Percentiles rank a stretch among this genome's conserved stretches.
These are phyloP conservation scores for Poecile atricapillus DNA, from an alignment of 2,113 vertebrate species.

Conservation along the genomic window DNA sequence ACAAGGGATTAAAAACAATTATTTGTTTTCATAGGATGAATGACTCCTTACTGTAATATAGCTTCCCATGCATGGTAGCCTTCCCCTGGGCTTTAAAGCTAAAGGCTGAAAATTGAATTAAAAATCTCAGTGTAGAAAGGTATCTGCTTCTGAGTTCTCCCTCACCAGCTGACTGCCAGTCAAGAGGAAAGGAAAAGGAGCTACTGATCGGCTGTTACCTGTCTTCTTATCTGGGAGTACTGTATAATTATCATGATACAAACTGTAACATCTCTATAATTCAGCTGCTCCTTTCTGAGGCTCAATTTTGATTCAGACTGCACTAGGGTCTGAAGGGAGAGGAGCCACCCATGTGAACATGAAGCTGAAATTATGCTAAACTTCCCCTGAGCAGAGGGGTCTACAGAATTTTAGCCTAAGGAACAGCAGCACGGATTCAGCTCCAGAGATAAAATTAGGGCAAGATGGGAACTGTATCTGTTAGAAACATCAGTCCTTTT, in stretches of 20 bases:
- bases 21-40: neutral
- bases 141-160: neutral
- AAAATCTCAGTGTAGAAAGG: neutral
- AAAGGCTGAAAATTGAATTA: neutral
- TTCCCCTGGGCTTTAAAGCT: neutral
- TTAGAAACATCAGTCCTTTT: neutral
- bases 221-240: neutral
- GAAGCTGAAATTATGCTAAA: neutral
- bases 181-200: neutral
- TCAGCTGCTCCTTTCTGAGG: neutral
- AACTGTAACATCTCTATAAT: neutral
- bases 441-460: neutral
- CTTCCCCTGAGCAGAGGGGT: neutral
- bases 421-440: neutral
- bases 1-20: neutral
- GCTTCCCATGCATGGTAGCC: neutral
- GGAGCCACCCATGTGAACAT: rapidly evolving
- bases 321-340: rapidly evolving
- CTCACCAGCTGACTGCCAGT: neutral
- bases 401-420: neutral
- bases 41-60: neutral
- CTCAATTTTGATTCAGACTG: neutral
- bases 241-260: neutral
- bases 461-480: neutral
- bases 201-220: neutral